Percentiles rank a stretch among this genome's conserved stretches.
phyloP scores from a whole-genome alignment of 2,888 invertebrate species.

The Volucella inflata region DNA sequence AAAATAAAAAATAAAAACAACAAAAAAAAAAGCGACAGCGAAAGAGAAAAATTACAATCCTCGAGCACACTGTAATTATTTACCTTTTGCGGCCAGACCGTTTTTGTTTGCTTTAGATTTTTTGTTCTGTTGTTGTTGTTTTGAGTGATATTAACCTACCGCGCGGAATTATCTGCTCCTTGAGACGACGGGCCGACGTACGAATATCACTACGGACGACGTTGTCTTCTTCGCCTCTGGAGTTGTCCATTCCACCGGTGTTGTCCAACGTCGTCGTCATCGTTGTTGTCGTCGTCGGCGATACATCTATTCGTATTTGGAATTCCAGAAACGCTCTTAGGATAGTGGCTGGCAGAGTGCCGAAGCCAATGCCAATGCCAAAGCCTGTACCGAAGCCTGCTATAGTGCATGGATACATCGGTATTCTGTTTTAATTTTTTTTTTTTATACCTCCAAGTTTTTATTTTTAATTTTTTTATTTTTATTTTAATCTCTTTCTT shows the following conservation, averaged over 20 bases:
- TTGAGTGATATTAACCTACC: constrained; percentile 74
- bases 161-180: constrained; percentile 64
- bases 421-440: constrained; percentile 37
- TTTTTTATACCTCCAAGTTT: not conserved
- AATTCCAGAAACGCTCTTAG: constrained; percentile 64
- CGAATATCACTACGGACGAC: too few species aligned
- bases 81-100: constrained; percentile 67
- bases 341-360: constrained; percentile 31
- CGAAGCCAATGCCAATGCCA: not conserved
- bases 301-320: constrained; percentile 49
- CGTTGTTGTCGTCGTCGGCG: constrained; percentile 40
- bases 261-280: not conserved
- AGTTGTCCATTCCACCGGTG: not conserved
- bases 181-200: not conserved
- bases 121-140: constrained; percentile 40
- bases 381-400: not conserved
- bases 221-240: too few species aligned
- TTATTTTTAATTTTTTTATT: too few species aligned
- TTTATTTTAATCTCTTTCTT: constrained; percentile 31
- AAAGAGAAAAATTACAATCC: constrained; percentile 71
- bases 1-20: constrained; percentile 22
- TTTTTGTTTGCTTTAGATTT: constrained; percentile 67
- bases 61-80: constrained; percentile 74
- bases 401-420: constrained; percentile 14
- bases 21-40: not conserved